Evolutionary conservation across 2,113 vertebrate genomes (phyloP).

Genomic region (Cygnus buccinator): DNA sequence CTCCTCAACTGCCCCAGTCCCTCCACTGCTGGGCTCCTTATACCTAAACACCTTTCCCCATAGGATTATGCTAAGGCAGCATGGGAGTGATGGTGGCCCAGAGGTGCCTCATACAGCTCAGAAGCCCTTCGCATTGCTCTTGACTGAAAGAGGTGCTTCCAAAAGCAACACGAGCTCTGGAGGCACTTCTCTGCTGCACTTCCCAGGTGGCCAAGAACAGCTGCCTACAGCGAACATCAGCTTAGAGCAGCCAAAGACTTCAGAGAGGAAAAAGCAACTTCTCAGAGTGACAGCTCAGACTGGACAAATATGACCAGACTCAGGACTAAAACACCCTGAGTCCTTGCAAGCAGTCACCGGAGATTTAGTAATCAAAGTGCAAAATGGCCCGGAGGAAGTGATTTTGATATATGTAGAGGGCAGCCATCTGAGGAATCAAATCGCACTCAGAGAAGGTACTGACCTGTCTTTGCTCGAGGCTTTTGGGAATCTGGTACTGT

Average conservation of each 20-base stretch:
- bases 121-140: no score
- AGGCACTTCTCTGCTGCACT: background rate
- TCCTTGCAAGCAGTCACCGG: background rate
- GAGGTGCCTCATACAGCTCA: background rate
- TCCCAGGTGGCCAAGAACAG: background rate
- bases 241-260: background rate
- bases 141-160: background rate
- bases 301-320: accelerated
- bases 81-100: background rate
- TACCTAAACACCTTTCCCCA: background rate
- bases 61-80: background rate
- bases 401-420: background rate
- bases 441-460: background rate
- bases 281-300: background rate
- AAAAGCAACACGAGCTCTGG: background rate
- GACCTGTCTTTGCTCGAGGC: background rate
- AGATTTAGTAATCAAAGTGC: background rate
- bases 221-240: background rate
- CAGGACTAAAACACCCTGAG: background rate
- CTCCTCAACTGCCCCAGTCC: background rate
- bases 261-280: accelerated
- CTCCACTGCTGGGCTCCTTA: background rate
- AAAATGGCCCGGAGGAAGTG: background rate
- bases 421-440: background rate
- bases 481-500: background rate